Base-by-base conservation (phyloP, 2,888 invertebrate genomes). In the Camptogramma bilineatum region DNA sequence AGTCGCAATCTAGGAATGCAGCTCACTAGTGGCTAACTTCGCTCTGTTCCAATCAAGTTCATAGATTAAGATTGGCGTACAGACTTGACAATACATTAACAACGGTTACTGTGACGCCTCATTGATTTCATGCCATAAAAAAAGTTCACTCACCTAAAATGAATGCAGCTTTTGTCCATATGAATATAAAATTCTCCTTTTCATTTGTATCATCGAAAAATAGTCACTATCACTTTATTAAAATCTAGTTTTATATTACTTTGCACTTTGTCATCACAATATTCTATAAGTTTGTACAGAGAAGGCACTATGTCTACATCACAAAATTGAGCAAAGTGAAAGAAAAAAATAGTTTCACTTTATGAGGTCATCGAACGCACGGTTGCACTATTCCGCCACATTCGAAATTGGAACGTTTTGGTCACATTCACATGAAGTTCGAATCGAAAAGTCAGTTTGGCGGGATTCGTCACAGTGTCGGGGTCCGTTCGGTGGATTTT, bases 251-350 rank as follows among this genome's bases (percentile, higher is more conserved):
- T 77, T 69, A 70, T 60, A 62, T 83, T 81, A 85, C 73, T 91
- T 91, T 92, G 90, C 91, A 91, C 92, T 91, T 80, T 87, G 76
- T 80, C 83, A 92, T 93, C 91, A 92, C 92, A 87, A 86, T 78
- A 80, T 82, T 84, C 76, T 70, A 71, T 74, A 67, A 79, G 83
- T 90, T 88, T 88, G 89, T 91, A 89, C 87, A 72, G 77, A 76
- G 68, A 87, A 90, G 90, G 90, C 90, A 91, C 91, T 90, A 85
- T 76, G 70, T 84, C 86, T 88, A 87, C 77, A 91, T 91, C 91
- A 91, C 90, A 90, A 90, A 82, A 85, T 92, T 91, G 92, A 92
- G 92, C 92, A 85, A 82, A 83, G 83, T 80, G 82, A 83, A 84
- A 82, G 78, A 85, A 83, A 78, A 77, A 77, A 81, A 81, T 78